These are phyloP conservation scores for Galago senegalensis DNA, from an alignment of 2,797 vertebrate genomes.

Conservation along the genomic window DNA sequence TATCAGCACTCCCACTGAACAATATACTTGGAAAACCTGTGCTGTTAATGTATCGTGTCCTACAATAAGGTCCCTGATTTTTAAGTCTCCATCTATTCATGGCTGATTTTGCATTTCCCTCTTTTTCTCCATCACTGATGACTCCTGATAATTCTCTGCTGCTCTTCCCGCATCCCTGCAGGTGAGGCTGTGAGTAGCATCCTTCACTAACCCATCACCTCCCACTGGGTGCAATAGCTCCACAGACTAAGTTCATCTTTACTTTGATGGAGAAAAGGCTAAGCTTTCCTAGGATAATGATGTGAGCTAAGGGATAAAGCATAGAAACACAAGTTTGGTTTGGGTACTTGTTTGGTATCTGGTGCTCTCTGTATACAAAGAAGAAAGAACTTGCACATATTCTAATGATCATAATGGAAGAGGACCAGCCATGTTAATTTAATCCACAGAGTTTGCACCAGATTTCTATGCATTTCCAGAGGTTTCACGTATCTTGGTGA, in stretches of 20 bases:
- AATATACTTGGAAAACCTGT: background rate
- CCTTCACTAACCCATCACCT: background rate
- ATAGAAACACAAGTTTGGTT: background rate
- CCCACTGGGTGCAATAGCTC: fast-evolving
- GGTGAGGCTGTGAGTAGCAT: no score
- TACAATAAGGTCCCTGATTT: background rate
- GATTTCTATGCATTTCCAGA: background rate
- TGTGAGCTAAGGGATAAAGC: background rate
- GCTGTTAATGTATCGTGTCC: background rate
- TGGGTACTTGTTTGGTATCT: background rate
- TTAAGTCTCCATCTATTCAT: background rate
- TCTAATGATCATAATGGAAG: background rate
- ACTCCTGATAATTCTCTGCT: no score
- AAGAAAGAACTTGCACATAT: background rate
- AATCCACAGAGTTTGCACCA: background rate
- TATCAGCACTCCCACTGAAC: background rate
- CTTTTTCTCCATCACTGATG: background rate
- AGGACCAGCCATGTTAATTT: background rate
- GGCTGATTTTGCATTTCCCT: background rate
- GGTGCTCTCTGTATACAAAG: background rate
- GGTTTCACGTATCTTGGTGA: background rate
- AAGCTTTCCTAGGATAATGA: background rate
- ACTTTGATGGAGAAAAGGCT: background rate
- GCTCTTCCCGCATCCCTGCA: background rate
- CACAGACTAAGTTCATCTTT: background rate